These are phyloP conservation scores for Lepidostoma basale DNA, from an alignment of 1,140 invertebrate species.

Conservation along the genomic window DNA sequence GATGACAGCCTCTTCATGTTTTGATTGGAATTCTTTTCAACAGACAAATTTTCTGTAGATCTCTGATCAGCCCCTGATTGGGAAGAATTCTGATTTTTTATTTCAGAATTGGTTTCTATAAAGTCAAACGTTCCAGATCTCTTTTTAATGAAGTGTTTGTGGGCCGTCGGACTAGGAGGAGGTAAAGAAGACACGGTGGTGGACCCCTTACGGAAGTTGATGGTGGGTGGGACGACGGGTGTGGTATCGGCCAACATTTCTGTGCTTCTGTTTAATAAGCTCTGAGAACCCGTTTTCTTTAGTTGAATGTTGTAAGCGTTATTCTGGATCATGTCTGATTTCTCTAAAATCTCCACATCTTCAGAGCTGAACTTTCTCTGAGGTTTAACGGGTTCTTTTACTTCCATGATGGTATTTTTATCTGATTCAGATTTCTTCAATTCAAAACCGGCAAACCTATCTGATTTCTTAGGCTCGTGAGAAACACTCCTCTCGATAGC, in stretches of 20 bases:
- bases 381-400: constrained; percentile 44
- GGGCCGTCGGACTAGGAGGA: constrained; percentile 40
- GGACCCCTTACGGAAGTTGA: constrained; percentile 33
- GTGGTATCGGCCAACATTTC: constrained; percentile 33
- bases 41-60: not conserved
- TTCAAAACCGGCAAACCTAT: constrained; percentile 26
- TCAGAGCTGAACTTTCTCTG: constrained; percentile 59
- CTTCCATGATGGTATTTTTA: constrained; percentile 39
- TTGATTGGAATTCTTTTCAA: constrained; percentile 21
- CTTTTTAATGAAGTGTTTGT: constrained; percentile 40
- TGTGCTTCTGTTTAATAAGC: constrained; percentile 39
- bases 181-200: constrained; percentile 35
- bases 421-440: constrained; percentile 42
- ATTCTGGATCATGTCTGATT: constrained; percentile 41
- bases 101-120: constrained; percentile 30
- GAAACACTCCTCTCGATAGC: constrained; percentile 38
- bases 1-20: constrained; percentile 41
- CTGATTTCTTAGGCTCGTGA: constrained; percentile 36
- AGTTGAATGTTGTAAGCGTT: constrained; percentile 36
- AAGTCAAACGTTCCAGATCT: constrained; percentile 36
- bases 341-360: constrained; percentile 59
- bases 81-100: constrained; percentile 25
- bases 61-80: constrained; percentile 3
- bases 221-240: constrained; percentile 19
- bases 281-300: constrained; percentile 37